Percentiles rank a stretch among this genome's conserved stretches.
phyloP scores from a whole-genome alignment of 2,888 invertebrate species.

The Stegana nigrithorax region DNA sequence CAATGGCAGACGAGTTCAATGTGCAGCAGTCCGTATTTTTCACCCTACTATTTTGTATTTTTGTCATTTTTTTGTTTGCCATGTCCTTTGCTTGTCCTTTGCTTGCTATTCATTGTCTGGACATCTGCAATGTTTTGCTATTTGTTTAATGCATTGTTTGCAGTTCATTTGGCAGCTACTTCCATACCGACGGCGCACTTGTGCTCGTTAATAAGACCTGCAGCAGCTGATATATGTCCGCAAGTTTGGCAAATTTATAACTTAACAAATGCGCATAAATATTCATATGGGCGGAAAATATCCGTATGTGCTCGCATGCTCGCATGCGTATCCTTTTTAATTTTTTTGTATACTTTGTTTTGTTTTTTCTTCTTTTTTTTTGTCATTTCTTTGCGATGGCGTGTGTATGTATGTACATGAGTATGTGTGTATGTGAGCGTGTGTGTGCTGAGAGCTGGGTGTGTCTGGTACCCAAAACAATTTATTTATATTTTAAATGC shows the following conservation, averaged over 20 bases:
- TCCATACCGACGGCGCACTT: not conserved
- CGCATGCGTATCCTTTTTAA: not conserved
- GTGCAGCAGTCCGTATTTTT: not conserved
- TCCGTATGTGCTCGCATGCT: not conserved
- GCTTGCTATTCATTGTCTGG: not conserved
- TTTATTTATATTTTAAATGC: not conserved
- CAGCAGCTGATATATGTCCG: conserved; percentile 26
- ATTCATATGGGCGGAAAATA: conserved; percentile 25
- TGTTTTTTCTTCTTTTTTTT: not conserved
- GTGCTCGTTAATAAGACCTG: conserved; percentile 13
- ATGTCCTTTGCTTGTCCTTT: not conserved
- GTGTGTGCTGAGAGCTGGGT: not conserved
- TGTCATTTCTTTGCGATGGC: too few species aligned
- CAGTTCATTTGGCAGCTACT: conserved; percentile 47
- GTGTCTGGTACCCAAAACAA: not conserved
- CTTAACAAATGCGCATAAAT: conserved; percentile 32
- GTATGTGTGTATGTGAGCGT: not conserved
- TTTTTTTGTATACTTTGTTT: not conserved
- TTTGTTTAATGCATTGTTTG: conserved; percentile 36
- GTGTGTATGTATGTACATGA: not conserved
- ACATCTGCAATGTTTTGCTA: conserved; percentile 17
- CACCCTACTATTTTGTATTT: too few species aligned
- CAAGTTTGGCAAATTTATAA: too few species aligned
- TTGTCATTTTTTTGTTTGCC: not conserved
- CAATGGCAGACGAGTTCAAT: not conserved